Evolutionary conservation across 1,140 invertebrate genomes (phyloP).

Genomic region (Coelopa frigida): DNA sequence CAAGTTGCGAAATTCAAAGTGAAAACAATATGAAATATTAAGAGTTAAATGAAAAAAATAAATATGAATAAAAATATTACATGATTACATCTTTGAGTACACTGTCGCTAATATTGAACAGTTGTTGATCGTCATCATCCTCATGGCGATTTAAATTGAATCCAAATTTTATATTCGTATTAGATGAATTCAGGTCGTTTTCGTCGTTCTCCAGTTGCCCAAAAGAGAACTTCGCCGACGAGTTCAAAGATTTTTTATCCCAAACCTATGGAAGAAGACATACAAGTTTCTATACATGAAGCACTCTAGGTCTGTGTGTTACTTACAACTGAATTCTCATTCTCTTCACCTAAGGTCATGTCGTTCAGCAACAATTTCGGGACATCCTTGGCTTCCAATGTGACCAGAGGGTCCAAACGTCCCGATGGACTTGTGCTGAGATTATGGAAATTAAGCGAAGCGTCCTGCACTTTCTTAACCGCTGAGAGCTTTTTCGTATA

Average conservation of each 20-base stretch:
- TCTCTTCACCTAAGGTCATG: constrained; percentile 7
- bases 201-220: too few species aligned
- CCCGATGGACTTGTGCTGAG: constrained; percentile 39
- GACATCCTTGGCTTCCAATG: constrained; percentile 2
- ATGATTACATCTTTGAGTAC: constrained; percentile 30
- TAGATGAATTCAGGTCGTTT: too few species aligned
- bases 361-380: constrained; percentile 17
- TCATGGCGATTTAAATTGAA: too few species aligned
- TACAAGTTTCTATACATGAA: too few species aligned
- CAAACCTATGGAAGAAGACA: too few species aligned
- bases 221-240: too few species aligned
- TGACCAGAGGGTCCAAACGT: constrained; percentile 30
- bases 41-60: not conserved
- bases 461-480: constrained; percentile 29
- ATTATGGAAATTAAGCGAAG: constrained; percentile 31
- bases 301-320: not conserved
- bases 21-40: not conserved
- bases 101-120: constrained; percentile 34
- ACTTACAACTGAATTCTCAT: constrained; percentile 4
- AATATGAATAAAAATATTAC: constrained; percentile 13
- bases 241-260: not conserved
- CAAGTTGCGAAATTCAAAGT: constrained; percentile 1
- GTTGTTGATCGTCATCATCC: constrained; percentile 2
- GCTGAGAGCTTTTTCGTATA: constrained; percentile 24
- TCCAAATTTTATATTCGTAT: too few species aligned